Conservation (phyloP, 2,888 invertebrate genomes). For the Ecliptopera silaceata region DNA sequence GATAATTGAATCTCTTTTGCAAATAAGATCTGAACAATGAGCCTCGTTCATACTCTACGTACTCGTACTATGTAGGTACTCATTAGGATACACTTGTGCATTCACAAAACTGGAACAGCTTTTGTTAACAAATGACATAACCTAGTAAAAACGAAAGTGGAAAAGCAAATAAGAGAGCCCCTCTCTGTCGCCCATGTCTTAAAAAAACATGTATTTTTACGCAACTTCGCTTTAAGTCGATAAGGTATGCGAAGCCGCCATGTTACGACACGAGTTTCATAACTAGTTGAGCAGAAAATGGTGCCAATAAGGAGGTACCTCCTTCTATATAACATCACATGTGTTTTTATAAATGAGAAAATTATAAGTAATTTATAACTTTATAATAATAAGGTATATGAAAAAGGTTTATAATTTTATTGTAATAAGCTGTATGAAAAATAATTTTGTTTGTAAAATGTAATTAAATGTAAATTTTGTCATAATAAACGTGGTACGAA, state of each 20-base stretch:
- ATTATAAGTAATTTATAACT: slow-evolving; percentile 13
- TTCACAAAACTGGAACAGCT: not conserved
- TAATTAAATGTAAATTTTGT: not conserved
- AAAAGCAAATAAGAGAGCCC: slow-evolving; percentile 18
- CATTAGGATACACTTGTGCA: slow-evolving; percentile 7
- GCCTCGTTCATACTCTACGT: too few species aligned
- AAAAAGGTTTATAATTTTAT: slow-evolving; percentile 8
- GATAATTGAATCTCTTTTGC: not conserved
- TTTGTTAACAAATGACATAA: slow-evolving; percentile 19
- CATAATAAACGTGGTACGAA: slow-evolving; percentile 42
- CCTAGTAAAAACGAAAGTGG: slow-evolving; percentile 27
- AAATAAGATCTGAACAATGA: not conserved
- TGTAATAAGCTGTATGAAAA: not conserved
- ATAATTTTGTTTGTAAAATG: slow-evolving; percentile 1
- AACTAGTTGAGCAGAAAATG: slow-evolving; percentile 13
- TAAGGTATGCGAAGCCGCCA: slow-evolving; percentile 12
- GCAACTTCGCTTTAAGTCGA: slow-evolving; percentile 22
- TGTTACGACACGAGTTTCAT: slow-evolving; percentile 23
- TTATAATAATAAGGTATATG: not conserved
- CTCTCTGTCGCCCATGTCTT: slow-evolving; percentile 9
- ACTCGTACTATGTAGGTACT: too few species aligned
- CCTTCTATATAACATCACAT: slow-evolving; percentile 24
- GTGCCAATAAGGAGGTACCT: slow-evolving; percentile 27
- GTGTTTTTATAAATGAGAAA: slow-evolving; percentile 10
- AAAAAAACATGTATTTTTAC: slow-evolving; percentile 21